phyloP scores from a whole-genome alignment of 2,113 vertebrate genomes.

The Choloepus hoffmanni region DNA sequence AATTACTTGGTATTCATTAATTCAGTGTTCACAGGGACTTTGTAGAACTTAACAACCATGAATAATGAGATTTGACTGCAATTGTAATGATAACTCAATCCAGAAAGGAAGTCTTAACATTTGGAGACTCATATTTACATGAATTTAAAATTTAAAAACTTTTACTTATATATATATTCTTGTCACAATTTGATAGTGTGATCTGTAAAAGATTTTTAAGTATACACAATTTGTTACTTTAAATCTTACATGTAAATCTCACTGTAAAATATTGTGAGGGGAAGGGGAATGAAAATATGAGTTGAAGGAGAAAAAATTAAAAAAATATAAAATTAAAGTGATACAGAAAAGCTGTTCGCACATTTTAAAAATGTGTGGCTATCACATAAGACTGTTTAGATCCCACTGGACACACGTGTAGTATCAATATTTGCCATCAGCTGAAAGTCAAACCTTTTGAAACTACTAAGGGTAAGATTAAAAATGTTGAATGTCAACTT shows the following conservation, averaged over 20 bases:
- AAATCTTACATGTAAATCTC: neutral
- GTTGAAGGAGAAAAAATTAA: conserved; percentile 4
- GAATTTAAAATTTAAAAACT: neutral
- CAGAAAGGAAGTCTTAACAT: neutral
- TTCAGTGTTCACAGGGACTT: no score
- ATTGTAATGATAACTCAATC: neutral
- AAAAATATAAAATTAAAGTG: neutral
- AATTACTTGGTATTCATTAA: no score
- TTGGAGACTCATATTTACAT: conserved; percentile 4
- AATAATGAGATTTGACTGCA: no score
- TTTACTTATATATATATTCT: neutral
- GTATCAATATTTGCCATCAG: neutral
- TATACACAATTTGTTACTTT: neutral
- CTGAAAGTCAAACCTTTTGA: neutral
- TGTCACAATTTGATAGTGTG: neutral
- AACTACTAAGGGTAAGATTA: neutral
- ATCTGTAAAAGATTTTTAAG: neutral
- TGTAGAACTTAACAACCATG: no score
- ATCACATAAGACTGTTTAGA: neutral
- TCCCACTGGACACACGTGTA: neutral
- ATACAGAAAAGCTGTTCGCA: neutral
- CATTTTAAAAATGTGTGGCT: neutral
- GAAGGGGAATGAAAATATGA: neutral
- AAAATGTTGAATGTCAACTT: neutral
- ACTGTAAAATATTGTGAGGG: neutral